Evolutionary conservation across 2,113 vertebrate genomes (phyloP).

Genomic region (Zosterops japonicus): DNA sequence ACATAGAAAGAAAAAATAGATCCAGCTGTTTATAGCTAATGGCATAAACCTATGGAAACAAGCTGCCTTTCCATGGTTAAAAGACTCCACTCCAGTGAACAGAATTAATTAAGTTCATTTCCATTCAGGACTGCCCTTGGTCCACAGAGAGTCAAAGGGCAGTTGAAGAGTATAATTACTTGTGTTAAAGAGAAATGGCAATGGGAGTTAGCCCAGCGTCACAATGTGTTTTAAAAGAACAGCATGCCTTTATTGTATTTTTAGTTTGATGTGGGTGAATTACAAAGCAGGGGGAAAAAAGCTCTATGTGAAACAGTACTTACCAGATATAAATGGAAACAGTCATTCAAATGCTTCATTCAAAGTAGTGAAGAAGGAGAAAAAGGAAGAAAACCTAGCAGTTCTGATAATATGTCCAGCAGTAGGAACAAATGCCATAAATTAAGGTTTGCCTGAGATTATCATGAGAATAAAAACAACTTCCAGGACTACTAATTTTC

Average conservation of each 20-base stretch:
- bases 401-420: background rate
- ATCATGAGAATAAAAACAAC: background rate
- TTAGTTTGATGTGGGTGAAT: slow-evolving; percentile 59
- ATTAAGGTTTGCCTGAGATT: slow-evolving; percentile 7
- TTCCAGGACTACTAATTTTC: slow-evolving; percentile 8
- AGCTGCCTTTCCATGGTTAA: slow-evolving; percentile 42
- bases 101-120: slow-evolving; percentile 75
- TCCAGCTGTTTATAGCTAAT: background rate
- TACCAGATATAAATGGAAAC: slow-evolving; percentile 60
- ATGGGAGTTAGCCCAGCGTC: slow-evolving; percentile 17
- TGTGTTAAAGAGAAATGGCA: slow-evolving; percentile 66
- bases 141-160: slow-evolving; percentile 68
- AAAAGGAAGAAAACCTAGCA: background rate
- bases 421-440: background rate
- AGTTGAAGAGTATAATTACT: slow-evolving; percentile 71
- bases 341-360: slow-evolving; percentile 37
- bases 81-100: slow-evolving; percentile 43
- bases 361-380: background rate
- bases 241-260: slow-evolving; percentile 56
- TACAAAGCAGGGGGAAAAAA: background rate
- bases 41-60: slow-evolving; percentile 36
- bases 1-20: slow-evolving; percentile 5
- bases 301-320: slow-evolving; percentile 46
- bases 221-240: slow-evolving; percentile 57
- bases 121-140: slow-evolving; percentile 54